phyloP scores from a whole-genome alignment of 2,888 invertebrate genomes.

The Lobophora halterata region DNA sequence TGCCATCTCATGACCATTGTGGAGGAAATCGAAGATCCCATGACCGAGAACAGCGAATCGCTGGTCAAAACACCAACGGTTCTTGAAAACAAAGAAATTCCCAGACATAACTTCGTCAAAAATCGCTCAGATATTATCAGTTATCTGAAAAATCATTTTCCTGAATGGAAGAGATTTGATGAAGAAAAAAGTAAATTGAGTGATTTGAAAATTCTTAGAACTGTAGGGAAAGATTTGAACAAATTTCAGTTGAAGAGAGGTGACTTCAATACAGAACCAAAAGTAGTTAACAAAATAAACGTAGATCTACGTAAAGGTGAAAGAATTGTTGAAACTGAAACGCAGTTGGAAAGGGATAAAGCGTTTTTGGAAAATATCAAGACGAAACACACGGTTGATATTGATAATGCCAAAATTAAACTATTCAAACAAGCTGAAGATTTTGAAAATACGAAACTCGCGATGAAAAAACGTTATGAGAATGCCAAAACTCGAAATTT shows the following conservation, averaged over 20 bases:
- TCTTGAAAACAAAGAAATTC: not conserved
- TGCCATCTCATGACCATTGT: slow-evolving; percentile 1
- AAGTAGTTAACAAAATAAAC: too few species aligned
- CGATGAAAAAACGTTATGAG: too few species aligned
- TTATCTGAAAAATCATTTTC: slow-evolving; percentile 49
- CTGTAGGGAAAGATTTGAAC: slow-evolving; percentile 39
- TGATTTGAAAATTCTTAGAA: slow-evolving; percentile 40
- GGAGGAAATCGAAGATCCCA: slow-evolving; percentile 3
- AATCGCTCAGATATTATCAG: slow-evolving; percentile 36
- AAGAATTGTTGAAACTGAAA: too few species aligned
- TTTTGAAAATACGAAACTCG: too few species aligned
- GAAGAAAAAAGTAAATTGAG: slow-evolving; percentile 2
- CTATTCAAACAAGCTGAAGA: too few species aligned
- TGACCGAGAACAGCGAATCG: not conserved
- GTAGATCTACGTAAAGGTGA: too few species aligned
- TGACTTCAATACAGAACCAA: too few species aligned
- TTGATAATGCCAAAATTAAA: too few species aligned
- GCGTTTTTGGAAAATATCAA: too few species aligned
- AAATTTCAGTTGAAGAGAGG: not conserved
- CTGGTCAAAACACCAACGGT: not conserved
- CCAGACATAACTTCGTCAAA: slow-evolving; percentile 32
- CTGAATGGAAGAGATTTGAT: slow-evolving; percentile 36
- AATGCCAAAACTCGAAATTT: too few species aligned
- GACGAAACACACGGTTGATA: too few species aligned
- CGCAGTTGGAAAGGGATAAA: too few species aligned